A percentile compares a stretch with the other conserved stretches of the same genome.
These are phyloP conservation scores for Hippocampus kuda DNA, from an alignment of 2,797 vertebrate genomes.

Conservation along the genomic window DNA sequence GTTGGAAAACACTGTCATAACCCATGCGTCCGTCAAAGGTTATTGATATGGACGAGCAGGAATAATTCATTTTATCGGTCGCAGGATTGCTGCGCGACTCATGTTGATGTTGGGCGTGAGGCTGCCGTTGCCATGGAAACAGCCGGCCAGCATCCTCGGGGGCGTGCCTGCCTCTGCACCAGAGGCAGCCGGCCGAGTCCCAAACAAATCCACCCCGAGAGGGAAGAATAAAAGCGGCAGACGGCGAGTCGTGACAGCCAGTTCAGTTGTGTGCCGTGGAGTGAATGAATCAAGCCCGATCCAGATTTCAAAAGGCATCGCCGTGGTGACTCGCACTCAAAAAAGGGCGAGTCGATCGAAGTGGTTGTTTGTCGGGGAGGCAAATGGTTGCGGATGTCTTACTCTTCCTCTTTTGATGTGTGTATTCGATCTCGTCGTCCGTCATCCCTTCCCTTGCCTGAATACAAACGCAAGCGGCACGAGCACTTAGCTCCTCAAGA, in stretches of 20 bases:
- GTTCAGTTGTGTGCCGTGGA: not conserved
- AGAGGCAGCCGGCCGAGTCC: conserved; percentile 17
- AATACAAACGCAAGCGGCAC: not conserved
- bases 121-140: conserved; percentile 61
- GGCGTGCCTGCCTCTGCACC: not conserved
- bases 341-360: conserved; percentile 33
- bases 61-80: conserved; percentile 18
- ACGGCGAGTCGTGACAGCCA: not conserved
- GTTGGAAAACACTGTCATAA: not conserved
- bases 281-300: conserved; percentile 11
- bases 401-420: conserved; percentile 35
- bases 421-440: not conserved
- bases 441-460: not conserved
- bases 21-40: not conserved
- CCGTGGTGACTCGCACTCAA: conserved; percentile 34
- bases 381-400: conserved; percentile 27
- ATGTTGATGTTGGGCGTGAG: conserved; percentile 42
- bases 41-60: not conserved
- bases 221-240: not conserved
- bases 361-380: conserved; percentile 22
- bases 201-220: not conserved
- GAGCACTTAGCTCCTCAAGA: not conserved
- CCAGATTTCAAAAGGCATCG: conserved; percentile 10
- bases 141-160: conserved; percentile 37
- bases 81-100: conserved; percentile 31